phyloP scores from a whole-genome alignment of 64 coral and sea anemone species.

The Pachyseris speciosa region DNA sequence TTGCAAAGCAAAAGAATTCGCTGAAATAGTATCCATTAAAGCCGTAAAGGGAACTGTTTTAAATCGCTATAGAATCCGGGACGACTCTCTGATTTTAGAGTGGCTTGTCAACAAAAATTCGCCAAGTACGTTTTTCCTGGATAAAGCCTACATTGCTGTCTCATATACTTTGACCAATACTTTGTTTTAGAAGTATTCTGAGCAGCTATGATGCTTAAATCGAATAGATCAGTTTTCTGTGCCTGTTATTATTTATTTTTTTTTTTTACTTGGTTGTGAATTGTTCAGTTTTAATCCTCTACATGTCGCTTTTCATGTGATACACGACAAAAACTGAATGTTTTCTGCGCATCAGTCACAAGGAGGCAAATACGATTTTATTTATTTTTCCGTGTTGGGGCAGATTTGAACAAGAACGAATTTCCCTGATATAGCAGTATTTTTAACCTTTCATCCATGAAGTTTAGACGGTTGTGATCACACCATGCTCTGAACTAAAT shows the following conservation, averaged over 20 bases:
- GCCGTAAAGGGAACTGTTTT: too few relatives aligned
- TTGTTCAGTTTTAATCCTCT: neutral
- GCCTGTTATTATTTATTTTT: neutral
- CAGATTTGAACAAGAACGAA: neutral
- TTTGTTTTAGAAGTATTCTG: too few relatives aligned
- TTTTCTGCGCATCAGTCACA: neutral
- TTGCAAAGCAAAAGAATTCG: too few relatives aligned
- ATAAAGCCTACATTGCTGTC: too few relatives aligned
- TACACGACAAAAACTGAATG: neutral
- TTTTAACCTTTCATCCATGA: slow-evolving; percentile 24
- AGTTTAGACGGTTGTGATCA: neutral
- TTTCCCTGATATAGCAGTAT: neutral
- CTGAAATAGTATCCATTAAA: too few relatives aligned
- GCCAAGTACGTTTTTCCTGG: too few relatives aligned
- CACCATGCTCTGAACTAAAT: neutral
- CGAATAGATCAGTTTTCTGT: neutral
- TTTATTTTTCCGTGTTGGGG: neutral
- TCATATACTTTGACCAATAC: too few relatives aligned
- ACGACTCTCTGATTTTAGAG: too few relatives aligned
- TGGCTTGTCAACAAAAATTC: too few relatives aligned
- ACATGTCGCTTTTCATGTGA: slow-evolving; percentile 6
- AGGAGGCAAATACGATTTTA: neutral
- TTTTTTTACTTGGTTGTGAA: neutral
- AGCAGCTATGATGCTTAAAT: too few relatives aligned
- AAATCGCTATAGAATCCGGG: too few relatives aligned